These are phyloP conservation scores for Oncorhynchus clarkii DNA, from an alignment of 2,113 vertebrate species.

Conservation along the genomic window DNA sequence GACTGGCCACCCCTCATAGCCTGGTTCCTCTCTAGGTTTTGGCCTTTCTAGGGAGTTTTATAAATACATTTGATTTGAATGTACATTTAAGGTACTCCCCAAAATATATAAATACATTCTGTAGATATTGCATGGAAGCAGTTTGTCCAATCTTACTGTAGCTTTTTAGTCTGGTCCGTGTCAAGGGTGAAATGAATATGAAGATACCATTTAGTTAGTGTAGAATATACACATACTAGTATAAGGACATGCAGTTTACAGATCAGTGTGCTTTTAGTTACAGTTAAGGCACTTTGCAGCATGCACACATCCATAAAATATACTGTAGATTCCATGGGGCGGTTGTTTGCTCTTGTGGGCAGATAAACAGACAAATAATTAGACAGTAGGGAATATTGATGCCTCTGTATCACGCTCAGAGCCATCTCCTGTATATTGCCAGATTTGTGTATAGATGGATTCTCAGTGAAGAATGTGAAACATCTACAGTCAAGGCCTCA, in stretches of 20 bases:
- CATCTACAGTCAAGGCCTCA: neutral
- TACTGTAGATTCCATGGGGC: constrained; percentile 7
- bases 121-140: neutral
- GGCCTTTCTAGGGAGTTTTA: no score
- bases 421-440: neutral
- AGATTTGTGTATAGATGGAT: no score
- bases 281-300: neutral
- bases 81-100: no score
- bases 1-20: no score
- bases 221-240: neutral
- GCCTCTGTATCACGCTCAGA: neutral
- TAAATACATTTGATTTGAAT: no score
- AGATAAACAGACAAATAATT: constrained; percentile 36
- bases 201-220: neutral
- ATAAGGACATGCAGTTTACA: neutral
- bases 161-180: neutral
- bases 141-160: neutral
- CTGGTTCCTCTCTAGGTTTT: no score
- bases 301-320: neutral
- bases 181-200: no score
- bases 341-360: constrained; percentile 22
- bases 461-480: no score
- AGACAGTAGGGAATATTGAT: constrained; percentile 13
- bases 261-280: neutral
- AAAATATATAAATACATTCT: no score